Base-by-base conservation (phyloP, 2,797 vertebrate genomes). In the Epinephelus coioides region DNA sequence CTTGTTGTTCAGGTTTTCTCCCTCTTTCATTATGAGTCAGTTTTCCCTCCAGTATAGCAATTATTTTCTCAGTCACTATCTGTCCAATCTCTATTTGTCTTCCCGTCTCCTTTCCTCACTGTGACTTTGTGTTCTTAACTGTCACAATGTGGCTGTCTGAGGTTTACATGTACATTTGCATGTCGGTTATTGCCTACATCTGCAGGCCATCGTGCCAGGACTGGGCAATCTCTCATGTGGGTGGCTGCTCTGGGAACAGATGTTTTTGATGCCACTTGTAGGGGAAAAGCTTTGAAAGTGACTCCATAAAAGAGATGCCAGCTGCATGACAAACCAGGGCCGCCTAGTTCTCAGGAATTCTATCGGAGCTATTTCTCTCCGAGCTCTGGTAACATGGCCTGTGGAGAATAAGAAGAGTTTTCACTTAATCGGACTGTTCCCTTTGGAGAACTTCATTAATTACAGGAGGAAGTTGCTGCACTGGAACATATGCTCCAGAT, bases 231-330 rank as follows among this genome's bases (percentile, higher is more conserved):
- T 86, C 85, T 88, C 80, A 82, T 88, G 88, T 90, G 89, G 90
- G 80, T 84, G 83, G 81, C 86, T 89, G 84, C 75, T 77, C 84
- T 63, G 85, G 90, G 80, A 94, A 86, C 94, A 94, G 90, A 92
- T 95, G 94, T 92, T 94, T 94, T 84, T 84, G 85, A 91, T 94
- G 95, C 89, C 92, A 93, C 92, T 91, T 86, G 81, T 80, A 81
- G 73, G 69, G 86, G 54, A 78, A 83, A 82, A 38, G 84, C 88
- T 93, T 94, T 93, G 86, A 94, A 93, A 92, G 87, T 88, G 87
- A 93, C 90, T 94, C 79, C 79, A 87, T 88, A 72, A 91, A 88
- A 85, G 83, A 89, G 84, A 91, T 85, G 78, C 90, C 92, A 92
- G 91, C 92, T 94, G 92, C 80, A 84, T 82, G 74, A 88, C 79